Percentiles rank a stretch among this genome's conserved stretches.
These are phyloP conservation scores for Pseudomyrmex sp. DNA, from an alignment of 1,140 invertebrate genomes.

Conservation along the genomic window DNA sequence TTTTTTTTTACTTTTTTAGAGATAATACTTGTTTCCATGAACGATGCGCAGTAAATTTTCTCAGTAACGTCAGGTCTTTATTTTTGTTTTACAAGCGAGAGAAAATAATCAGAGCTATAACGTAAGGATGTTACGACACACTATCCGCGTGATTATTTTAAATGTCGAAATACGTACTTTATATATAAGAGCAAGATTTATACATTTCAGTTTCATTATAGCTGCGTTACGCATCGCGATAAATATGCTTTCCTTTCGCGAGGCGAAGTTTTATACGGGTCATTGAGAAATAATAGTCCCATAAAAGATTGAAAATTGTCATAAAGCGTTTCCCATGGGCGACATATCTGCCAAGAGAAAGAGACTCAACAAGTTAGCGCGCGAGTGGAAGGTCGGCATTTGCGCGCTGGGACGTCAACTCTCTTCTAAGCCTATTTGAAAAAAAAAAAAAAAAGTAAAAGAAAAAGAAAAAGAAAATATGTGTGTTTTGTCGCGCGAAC, in stretches of 20 bases:
- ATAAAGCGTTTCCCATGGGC: conserved; percentile 48
- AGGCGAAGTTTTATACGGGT: conserved; percentile 33
- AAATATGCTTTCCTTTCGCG: conserved; percentile 1
- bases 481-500: not conserved
- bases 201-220: not conserved
- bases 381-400: conserved; percentile 65
- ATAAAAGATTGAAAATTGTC: conserved; percentile 59
- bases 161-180: conserved; percentile 9
- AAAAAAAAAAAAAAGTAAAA: not conserved
- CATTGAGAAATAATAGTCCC: conserved; percentile 44
- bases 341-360: conserved; percentile 53
- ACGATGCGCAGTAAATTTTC: no score
- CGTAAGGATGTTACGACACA: not conserved
- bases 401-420: conserved; percentile 48
- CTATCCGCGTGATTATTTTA: not conserved
- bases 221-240: not conserved
- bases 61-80: not conserved
- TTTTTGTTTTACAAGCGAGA: not conserved
- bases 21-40: no score
- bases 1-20: no score
- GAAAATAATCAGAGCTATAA: not conserved
- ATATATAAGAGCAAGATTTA: not conserved
- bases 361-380: conserved; percentile 79
- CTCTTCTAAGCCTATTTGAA: conserved; percentile 27
- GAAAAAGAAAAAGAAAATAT: not conserved